Conservation (phyloP, 2,113 vertebrate genomes). For the Rhinopomastus cyanomelas region DNA sequence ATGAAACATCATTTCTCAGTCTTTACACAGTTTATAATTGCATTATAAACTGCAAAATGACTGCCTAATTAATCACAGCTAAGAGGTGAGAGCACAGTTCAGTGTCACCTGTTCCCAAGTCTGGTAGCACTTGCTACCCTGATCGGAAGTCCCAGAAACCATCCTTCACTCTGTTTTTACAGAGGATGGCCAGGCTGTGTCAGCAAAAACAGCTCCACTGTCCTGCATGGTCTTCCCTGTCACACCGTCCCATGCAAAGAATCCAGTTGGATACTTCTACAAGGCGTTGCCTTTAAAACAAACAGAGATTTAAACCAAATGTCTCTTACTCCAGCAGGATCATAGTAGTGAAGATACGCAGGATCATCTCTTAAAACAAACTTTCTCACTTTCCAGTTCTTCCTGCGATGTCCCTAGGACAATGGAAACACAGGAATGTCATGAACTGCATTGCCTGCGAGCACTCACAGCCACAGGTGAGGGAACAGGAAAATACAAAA, state of each 20-base stretch:
- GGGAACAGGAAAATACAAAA: background rate
- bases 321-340: slow-evolving; percentile 87
- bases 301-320: background rate
- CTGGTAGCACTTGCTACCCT: background rate
- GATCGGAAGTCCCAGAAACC: background rate
- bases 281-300: background rate
- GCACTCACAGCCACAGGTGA: background rate
- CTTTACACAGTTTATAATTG: background rate
- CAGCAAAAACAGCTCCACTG: background rate
- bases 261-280: background rate
- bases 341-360: slow-evolving; percentile 96
- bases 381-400: slow-evolving; percentile 99
- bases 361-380: slow-evolving; percentile 94
- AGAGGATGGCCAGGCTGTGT: background rate
- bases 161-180: background rate
- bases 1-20: background rate
- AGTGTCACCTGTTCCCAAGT: background rate
- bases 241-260: background rate
- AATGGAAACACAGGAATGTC: background rate
- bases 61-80: background rate
- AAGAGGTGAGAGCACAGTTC: background rate
- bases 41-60: background rate
- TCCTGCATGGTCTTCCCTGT: background rate
- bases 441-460: background rate
- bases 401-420: slow-evolving; percentile 89